Percentiles rank a stretch among this genome's conserved stretches.
Conservation (phyloP, 1,140 invertebrate species). For the Agrypnia vestita region DNA sequence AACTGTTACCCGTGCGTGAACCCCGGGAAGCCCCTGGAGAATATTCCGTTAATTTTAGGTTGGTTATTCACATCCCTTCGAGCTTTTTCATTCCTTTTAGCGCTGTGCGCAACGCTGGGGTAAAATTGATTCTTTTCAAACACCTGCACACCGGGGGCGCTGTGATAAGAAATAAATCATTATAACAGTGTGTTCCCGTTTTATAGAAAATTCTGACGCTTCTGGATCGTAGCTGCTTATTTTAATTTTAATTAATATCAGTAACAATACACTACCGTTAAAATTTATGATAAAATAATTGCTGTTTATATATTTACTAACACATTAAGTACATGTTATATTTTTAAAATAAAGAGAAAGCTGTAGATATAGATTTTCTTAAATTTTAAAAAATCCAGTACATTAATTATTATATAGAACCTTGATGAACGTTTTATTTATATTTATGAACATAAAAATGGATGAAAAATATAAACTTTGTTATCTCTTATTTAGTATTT, state of each 20-base stretch:
- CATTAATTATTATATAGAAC: too few species aligned
- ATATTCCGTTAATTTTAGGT: conserved; percentile 20
- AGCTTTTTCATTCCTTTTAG: conserved; percentile 32
- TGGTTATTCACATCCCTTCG: conserved; percentile 2
- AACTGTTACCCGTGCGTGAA: neutral
- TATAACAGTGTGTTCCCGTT: conserved; percentile 19
- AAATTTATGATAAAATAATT: too few species aligned
- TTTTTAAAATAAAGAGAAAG: too few species aligned
- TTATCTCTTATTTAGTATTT: too few species aligned
- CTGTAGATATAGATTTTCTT: too few species aligned
- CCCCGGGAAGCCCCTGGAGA: neutral
- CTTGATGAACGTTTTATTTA: too few species aligned
- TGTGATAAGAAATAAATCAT: conserved; percentile 36
- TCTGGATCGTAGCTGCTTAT: neutral
- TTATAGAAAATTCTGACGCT: neutral
- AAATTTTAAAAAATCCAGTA: too few species aligned
- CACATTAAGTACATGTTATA: too few species aligned
- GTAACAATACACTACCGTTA: too few species aligned
- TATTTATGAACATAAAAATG: too few species aligned
- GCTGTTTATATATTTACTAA: too few species aligned
- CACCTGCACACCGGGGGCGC: conserved; percentile 34
- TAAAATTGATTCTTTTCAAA: conserved; percentile 42
- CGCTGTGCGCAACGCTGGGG: neutral
- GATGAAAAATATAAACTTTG: too few species aligned
- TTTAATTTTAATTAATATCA: neutral